These are phyloP conservation scores for Sisor rabdophorus DNA, from an alignment of 2,113 vertebrate species.

Conservation along the genomic window DNA sequence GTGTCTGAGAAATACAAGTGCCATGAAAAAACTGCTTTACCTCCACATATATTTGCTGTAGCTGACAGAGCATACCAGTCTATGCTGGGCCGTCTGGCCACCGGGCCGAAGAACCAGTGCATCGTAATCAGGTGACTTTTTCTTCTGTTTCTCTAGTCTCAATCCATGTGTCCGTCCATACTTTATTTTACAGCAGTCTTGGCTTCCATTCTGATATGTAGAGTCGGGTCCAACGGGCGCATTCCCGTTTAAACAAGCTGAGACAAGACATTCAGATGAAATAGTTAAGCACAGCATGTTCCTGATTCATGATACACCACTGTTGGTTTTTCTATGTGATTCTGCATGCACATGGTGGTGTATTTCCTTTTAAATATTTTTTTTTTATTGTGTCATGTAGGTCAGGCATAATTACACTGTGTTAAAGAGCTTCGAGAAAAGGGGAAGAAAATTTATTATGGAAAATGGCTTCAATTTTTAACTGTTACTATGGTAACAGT, in stretches of 20 bases:
- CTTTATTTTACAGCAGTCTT: not conserved
- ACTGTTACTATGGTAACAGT: not conserved
- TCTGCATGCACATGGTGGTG: not conserved
- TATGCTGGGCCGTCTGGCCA: conserved; percentile 56
- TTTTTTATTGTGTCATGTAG: not conserved
- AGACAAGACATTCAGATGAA: not conserved
- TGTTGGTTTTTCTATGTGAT: not conserved
- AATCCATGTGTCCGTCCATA: not conserved
- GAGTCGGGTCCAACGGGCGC: not conserved
- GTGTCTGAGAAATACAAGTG: conserved; percentile 61
- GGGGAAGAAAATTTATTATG: not conserved
- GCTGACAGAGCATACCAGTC: conserved; percentile 65
- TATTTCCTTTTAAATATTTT: not conserved
- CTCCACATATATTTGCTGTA: conserved; percentile 68
- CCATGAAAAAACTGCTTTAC: conserved; percentile 51
- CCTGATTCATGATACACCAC: not conserved
- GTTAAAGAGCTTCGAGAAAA: not conserved
- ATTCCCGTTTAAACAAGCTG: not conserved
- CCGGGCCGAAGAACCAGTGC: conserved; percentile 58
- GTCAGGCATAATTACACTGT: not conserved
- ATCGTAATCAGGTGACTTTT: conserved; percentile 68
- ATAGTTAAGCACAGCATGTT: not conserved
- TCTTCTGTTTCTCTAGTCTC: not conserved
- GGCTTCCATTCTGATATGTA: not conserved
- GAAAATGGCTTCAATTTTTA: not conserved